phyloP scores from a whole-genome alignment of 1,140 invertebrate species.

The Tetramorium simillimum region DNA sequence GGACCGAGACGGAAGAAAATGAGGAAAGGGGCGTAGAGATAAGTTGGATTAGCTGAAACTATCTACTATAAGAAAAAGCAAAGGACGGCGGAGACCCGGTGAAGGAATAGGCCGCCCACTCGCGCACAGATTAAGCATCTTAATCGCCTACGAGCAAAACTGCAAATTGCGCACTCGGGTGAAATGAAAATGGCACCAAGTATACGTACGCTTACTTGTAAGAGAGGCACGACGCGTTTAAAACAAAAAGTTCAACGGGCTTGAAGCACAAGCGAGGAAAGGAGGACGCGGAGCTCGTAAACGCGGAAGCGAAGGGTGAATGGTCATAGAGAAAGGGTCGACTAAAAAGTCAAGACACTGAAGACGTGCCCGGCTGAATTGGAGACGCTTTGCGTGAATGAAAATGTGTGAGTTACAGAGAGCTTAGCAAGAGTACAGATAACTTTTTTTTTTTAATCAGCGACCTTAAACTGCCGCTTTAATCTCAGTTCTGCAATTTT shows the following conservation, averaged over 20 bases:
- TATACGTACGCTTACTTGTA: conserved; percentile 48
- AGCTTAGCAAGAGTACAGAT: conserved; percentile 6
- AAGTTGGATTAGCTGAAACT: conserved; percentile 31
- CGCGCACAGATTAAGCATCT: conserved; percentile 76
- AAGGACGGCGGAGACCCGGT: conserved; percentile 6
- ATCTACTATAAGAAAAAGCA: conserved; percentile 17
- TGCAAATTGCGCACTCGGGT: conserved; percentile 74
- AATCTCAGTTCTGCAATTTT: conserved; percentile 36
- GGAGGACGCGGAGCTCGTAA: not conserved
- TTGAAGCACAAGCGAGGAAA: conserved; percentile 10
- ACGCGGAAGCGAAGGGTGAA: conserved; percentile 18
- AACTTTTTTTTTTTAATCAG: conserved; percentile 48
- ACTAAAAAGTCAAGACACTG: conserved; percentile 64
- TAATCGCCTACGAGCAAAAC: conserved; percentile 76
- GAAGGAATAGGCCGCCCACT: conserved; percentile 26
- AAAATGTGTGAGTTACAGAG: not conserved
- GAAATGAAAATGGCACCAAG: conserved; percentile 75
- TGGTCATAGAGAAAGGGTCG: conserved; percentile 39
- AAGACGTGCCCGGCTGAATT: conserved; percentile 54
- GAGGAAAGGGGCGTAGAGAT: not conserved
- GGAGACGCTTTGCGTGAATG: conserved; percentile 24
- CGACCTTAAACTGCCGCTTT: conserved; percentile 21
- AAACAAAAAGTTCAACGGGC: conserved; percentile 48
- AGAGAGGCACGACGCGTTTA: conserved; percentile 48
- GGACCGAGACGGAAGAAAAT: not conserved